phyloP scores from a whole-genome alignment of 2,797 vertebrate genomes.

The Takifugu rubripes region DNA sequence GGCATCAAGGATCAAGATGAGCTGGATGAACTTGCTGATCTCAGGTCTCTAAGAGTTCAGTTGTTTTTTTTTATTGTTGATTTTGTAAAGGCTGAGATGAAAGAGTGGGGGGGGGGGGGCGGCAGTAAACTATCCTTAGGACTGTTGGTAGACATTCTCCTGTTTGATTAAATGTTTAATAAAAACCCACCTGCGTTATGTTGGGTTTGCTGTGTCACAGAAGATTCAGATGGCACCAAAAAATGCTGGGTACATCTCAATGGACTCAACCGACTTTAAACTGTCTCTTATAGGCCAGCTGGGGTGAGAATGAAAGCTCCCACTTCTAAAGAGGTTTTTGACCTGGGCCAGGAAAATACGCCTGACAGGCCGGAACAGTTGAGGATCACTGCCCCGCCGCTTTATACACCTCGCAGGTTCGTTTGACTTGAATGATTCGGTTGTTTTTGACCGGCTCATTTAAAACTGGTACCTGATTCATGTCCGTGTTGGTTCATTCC shows the following conservation, averaged over 20 bases:
- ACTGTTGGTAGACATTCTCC: not conserved
- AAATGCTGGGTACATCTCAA: too few relatives aligned
- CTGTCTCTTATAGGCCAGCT: slow-evolving; percentile 60
- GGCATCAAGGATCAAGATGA: slow-evolving; percentile 52
- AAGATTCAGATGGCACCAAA: too few relatives aligned
- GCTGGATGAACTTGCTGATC: slow-evolving; percentile 48
- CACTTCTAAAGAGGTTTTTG: slow-evolving; percentile 71
- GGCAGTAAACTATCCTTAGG: not conserved
- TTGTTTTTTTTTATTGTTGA: not conserved
- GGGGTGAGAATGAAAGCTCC: slow-evolving; percentile 83
- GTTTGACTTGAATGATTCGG: not conserved
- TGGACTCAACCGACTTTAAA: not conserved
- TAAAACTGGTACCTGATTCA: not conserved
- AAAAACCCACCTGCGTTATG: too few relatives aligned
- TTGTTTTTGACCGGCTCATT: too few relatives aligned
- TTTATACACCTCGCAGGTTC: slow-evolving; percentile 54
- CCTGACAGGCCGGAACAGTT: slow-evolving; percentile 24
- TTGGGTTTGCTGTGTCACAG: too few relatives aligned
- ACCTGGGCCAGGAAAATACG: slow-evolving; percentile 61
- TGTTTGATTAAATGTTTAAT: not conserved
- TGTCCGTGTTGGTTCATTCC: not conserved
- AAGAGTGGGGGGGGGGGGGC: too few relatives aligned
- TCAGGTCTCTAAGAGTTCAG: slow-evolving; percentile 44
- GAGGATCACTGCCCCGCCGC: slow-evolving; percentile 55
- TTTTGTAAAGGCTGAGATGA: not conserved